phyloP scores from a whole-genome alignment of 2,888 invertebrate genomes.

The Agrotis ipsilon region DNA sequence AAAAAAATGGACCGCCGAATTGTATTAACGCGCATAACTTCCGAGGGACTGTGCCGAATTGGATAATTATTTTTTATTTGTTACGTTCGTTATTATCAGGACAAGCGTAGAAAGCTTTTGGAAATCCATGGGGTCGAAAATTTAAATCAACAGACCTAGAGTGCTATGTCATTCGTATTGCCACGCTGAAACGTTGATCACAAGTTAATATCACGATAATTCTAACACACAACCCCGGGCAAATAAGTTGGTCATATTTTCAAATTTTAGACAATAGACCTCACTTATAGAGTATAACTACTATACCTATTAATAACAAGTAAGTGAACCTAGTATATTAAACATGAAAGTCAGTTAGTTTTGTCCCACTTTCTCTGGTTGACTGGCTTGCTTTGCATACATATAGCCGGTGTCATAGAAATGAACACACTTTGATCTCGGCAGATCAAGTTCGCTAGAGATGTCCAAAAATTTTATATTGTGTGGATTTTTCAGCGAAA shows the following conservation, averaged over 20 bases:
- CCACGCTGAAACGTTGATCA: too few species aligned
- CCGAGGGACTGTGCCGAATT: too few species aligned
- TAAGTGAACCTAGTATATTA: constrained; percentile 1
- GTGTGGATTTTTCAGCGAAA: constrained; percentile 8
- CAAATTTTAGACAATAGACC: constrained; percentile 6
- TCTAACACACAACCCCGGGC: too few species aligned
- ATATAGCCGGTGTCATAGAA: constrained; percentile 40
- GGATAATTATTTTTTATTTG: too few species aligned
- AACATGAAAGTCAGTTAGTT: constrained; percentile 23
- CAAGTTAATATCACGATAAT: too few species aligned
- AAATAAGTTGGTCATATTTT: neutral
- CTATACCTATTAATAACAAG: constrained; percentile 18
- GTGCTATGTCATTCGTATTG: too few species aligned
- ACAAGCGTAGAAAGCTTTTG: too few species aligned
- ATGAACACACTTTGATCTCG: constrained; percentile 54
- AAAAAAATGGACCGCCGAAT: too few species aligned
- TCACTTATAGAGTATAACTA: neutral
- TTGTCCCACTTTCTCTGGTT: constrained; percentile 27
- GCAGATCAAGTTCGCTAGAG: constrained; percentile 41
- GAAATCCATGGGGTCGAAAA: too few species aligned
- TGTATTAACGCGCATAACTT: too few species aligned
- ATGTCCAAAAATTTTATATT: constrained; percentile 33
- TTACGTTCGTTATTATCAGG: too few species aligned
- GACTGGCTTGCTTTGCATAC: constrained; percentile 41
- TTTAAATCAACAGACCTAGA: too few species aligned